These are phyloP conservation scores for Salvelinus alpinus DNA, from an alignment of 2,113 vertebrate genomes.

Conservation along the genomic window DNA sequence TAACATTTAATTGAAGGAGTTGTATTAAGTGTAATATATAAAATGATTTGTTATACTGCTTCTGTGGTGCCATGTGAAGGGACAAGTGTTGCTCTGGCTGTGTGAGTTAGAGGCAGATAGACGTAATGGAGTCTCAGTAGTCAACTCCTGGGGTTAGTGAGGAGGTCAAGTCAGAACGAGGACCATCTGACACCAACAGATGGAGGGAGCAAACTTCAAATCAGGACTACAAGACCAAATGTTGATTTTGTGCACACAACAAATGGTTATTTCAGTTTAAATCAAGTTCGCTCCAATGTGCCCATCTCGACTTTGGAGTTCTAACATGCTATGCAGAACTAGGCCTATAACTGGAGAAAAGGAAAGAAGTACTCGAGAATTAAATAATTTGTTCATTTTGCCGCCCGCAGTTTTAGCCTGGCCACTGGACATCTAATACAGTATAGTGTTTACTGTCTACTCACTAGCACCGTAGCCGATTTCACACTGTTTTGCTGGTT, in stretches of 20 bases:
- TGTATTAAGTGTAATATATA: too few relatives aligned
- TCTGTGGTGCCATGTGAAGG: too few relatives aligned
- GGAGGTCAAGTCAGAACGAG: neutral
- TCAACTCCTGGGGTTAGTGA: neutral
- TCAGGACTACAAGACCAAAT: slow-evolving; percentile 58
- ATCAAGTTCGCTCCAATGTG: slow-evolving; percentile 53
- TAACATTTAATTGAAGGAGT: too few relatives aligned
- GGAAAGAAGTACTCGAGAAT: too few relatives aligned
- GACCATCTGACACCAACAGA: slow-evolving; percentile 71
- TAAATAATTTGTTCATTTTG: too few relatives aligned
- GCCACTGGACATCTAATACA: too few relatives aligned
- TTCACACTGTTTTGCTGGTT: too few relatives aligned
- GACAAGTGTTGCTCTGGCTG: neutral
- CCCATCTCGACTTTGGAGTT: slow-evolving; percentile 36
- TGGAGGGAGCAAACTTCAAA: slow-evolving; percentile 46
- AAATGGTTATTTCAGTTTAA: slow-evolving; percentile 56
- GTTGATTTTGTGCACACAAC: slow-evolving; percentile 52
- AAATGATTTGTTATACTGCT: too few relatives aligned
- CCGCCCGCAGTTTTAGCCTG: too few relatives aligned
- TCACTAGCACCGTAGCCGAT: too few relatives aligned
- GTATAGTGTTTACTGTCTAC: too few relatives aligned
- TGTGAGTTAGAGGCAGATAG: neutral
- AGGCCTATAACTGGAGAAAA: too few relatives aligned
- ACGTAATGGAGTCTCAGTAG: neutral
- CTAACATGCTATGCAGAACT: neutral